Evolutionary conservation across 2,888 invertebrate genomes (phyloP), one percentile per base, ranked within the genome.

Genomic region (Dicyrtoma fusca): DNA sequence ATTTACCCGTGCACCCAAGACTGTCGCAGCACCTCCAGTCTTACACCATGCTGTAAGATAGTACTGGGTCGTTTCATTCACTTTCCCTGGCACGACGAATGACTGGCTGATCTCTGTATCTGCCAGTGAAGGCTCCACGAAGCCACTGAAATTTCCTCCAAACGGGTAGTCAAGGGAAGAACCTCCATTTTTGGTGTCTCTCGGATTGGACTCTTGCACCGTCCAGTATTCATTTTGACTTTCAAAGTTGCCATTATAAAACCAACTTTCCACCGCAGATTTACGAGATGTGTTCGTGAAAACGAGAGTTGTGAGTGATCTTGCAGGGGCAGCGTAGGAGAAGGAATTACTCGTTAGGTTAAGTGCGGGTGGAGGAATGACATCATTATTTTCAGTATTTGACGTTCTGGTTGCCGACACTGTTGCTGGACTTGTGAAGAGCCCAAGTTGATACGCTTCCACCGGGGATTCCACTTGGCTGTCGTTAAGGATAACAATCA

Each of bases 241-340:
- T 63, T 80, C 80, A 65, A 80, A 80, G 42, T 74, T 70, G 8
- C 78, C 78, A 70, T 80, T 78, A 49, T 47, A 8, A 2, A 78
- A 14, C 11, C 76, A 34, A 62, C 77, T 78, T 5, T 57, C 42
- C 3, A 45, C 10, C 1, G 34, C 2, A 1, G 42, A 44, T 13
- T 25, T 34, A 5, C 45, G n/a, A 0, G 66, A 53, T 13, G 55
- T 51, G 6, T 71, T 51, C n/a, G 76, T 53, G 2, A 75, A 64
- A 1, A 75, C 69, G 1, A 79, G 11, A 3, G 79, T 79, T 0
- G 79, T 76, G 6, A 80, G 70, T 6, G 80, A 80, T 21, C 74
- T 42, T 2, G 77, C 65, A 1, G 77, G 76, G 2, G 70, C 57
- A 6, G 45, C 11, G 44, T 75, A 63, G 1, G 34, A 55, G 6